These are phyloP conservation scores for Temnothorax unifasciatus DNA, from an alignment of 2,888 invertebrate genomes.

Conservation along the genomic window DNA sequence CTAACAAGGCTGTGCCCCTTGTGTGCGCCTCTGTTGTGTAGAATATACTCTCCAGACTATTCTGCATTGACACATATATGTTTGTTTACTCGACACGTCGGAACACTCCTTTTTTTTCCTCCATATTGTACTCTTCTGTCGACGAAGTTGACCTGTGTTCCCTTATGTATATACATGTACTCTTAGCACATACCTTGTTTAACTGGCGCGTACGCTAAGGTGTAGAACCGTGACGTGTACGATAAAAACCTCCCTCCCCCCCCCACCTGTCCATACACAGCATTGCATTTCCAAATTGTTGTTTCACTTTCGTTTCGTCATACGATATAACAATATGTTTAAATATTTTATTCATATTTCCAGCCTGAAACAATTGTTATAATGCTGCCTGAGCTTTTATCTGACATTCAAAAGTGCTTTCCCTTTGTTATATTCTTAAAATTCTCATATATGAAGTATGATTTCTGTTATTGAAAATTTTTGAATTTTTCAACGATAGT, in stretches of 20 bases:
- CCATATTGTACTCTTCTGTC: slow-evolving; percentile 15
- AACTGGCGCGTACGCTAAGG: not conserved
- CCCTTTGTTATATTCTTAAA: slow-evolving; percentile 68
- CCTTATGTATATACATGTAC: not conserved
- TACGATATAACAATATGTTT: slow-evolving; percentile 58
- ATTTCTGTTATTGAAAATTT: slow-evolving; percentile 68
- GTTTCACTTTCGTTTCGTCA: slow-evolving; percentile 54
- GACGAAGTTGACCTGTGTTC: not conserved
- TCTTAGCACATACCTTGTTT: slow-evolving; percentile 5
- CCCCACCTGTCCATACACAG: too few relatives aligned
- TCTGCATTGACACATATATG: slow-evolving; percentile 18
- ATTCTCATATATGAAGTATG: slow-evolving; percentile 66
- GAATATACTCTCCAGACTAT: slow-evolving; percentile 23
- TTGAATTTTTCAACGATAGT: slow-evolving; percentile 62
- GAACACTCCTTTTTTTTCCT: not conserved
- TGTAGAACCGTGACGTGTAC: not conserved
- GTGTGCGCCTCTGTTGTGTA: slow-evolving; percentile 21
- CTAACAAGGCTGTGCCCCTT: slow-evolving; percentile 39
- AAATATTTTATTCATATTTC: slow-evolving; percentile 77
- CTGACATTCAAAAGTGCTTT: slow-evolving; percentile 76
- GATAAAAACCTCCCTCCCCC: not conserved
- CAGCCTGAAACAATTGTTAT: slow-evolving; percentile 86
- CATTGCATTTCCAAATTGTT: slow-evolving; percentile 49
- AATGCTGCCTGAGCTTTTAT: slow-evolving; percentile 85
- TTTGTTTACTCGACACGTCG: not conserved